phyloP scores from a whole-genome alignment of 1,140 invertebrate genomes.

The Drosophila rufa region DNA sequence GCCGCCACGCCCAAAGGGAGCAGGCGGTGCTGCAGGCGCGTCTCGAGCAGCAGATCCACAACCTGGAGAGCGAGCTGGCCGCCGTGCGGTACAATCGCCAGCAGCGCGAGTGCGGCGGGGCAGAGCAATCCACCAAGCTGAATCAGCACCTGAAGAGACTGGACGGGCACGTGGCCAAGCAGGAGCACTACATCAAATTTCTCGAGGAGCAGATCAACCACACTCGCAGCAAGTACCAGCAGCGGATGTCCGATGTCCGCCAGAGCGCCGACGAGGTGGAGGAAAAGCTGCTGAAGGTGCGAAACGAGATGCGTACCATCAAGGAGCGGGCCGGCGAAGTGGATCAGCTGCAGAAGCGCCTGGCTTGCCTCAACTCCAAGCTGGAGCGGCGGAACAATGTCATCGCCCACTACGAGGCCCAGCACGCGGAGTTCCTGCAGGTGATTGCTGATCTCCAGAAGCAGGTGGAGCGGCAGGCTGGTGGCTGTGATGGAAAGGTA shows the following conservation, averaged over 20 bases:
- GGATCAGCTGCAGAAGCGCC: slow-evolving; percentile 31
- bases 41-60: slow-evolving; percentile 36
- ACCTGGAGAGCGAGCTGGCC: slow-evolving; percentile 34
- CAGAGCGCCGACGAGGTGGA: slow-evolving; percentile 41
- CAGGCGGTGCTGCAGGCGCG: slow-evolving; percentile 19
- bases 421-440: slow-evolving; percentile 35
- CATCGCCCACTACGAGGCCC: slow-evolving; percentile 52
- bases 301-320: slow-evolving; percentile 41
- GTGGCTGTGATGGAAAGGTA: background rate
- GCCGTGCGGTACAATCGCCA: slow-evolving; percentile 5
- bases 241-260: slow-evolving; percentile 51
- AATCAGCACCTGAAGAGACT: slow-evolving; percentile 15
- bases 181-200: slow-evolving; percentile 51
- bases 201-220: slow-evolving; percentile 63
- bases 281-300: slow-evolving; percentile 37
- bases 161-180: slow-evolving; percentile 26
- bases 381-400: slow-evolving; percentile 44
- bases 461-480: background rate
- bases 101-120: slow-evolving; percentile 17
- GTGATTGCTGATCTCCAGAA: slow-evolving; percentile 19
- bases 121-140: background rate
- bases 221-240: slow-evolving; percentile 47
- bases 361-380: slow-evolving; percentile 29
- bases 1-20: background rate
- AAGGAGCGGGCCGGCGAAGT: slow-evolving; percentile 30